A percentile compares a stretch with the other conserved stretches of the same genome.
Conservation (phyloP, 2,797 vertebrate genomes). For the Chelon auratus region DNA sequence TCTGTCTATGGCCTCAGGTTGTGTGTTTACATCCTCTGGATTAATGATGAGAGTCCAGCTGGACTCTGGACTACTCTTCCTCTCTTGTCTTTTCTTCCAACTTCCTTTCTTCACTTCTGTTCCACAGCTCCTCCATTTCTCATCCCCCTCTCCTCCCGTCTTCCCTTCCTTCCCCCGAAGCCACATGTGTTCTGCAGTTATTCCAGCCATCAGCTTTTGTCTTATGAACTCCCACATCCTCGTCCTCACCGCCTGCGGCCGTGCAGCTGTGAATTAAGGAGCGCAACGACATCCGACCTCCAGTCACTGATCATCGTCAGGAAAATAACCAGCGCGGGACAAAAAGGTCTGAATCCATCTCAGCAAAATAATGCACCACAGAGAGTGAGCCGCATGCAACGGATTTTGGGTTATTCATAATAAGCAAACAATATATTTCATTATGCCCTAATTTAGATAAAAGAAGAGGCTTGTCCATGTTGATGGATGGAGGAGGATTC, state of each 20-base stretch:
- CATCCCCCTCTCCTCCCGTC: background rate
- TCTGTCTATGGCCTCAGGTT: slow-evolving; percentile 22
- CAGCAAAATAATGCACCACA: too few relatives aligned
- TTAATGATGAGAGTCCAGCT: slow-evolving; percentile 22
- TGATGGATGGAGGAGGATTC: too few relatives aligned
- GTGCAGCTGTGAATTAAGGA: slow-evolving; percentile 47
- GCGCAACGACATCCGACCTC: slow-evolving; percentile 34
- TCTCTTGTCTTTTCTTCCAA: too few relatives aligned
- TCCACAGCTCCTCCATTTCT: background rate
- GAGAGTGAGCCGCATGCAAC: too few relatives aligned
- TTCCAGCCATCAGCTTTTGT: slow-evolving; percentile 49
- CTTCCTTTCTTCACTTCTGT: background rate
- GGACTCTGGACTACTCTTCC: slow-evolving; percentile 3
- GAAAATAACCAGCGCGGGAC: background rate
- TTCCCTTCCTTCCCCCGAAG: slow-evolving; percentile 9
- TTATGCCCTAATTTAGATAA: too few relatives aligned
- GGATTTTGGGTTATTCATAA: too few relatives aligned
- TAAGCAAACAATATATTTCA: too few relatives aligned
- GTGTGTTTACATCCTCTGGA: slow-evolving; percentile 27
- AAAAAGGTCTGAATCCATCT: too few relatives aligned
- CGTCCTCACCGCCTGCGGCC: slow-evolving; percentile 19
- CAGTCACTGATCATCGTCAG: slow-evolving; percentile 37
- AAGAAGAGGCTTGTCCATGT: too few relatives aligned
- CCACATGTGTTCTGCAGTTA: slow-evolving; percentile 40
- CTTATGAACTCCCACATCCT: slow-evolving; percentile 43